Base-by-base conservation (phyloP, 1,140 invertebrate species). In the Pristionchus pacificus region DNA sequence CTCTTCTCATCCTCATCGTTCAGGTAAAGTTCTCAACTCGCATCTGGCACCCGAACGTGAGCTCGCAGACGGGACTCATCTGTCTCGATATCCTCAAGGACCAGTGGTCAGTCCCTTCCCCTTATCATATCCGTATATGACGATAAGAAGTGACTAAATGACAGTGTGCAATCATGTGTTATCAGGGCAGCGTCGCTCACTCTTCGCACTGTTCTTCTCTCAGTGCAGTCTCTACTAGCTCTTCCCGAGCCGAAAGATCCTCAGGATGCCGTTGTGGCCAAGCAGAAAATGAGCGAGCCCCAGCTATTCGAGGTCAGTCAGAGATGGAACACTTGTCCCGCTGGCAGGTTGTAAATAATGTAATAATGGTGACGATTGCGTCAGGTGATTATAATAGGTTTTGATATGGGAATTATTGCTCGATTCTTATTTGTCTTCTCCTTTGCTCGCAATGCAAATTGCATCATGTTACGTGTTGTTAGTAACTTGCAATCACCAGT, bases 11-110 rank as follows among this genome's bases (percentile, higher is more conserved):
- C n/a, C 29, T 29, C 31, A 28, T n/a, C 19, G 6, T 27, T 64
- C 57, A 88, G 86, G 87, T 88, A 29, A 85, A 84, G 77, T 98
- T 98, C 88, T 89, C 93, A 74, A 98, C 96, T 71, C 94, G 92
- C 88, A 96, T 99, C 84, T 98, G 96, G 97, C 96, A 99, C 88
- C 97, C 96, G 62, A 99, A 99, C 87, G 96, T 99, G 79, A 97
- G 93, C 66, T 97, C 94, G 27, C 95, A 96, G 2, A 99, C 96
- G 31, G 96, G 97, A 68, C 94, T 93, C 55, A 98, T 99, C 83
- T 99, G 97, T 86, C 87, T 99, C 84, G 97, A 99, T 86, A 98
- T 99, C 82, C 87, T 99, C 24, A 98, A 98, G 88, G 95, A 98
- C 85, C 95, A 98, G 85, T 98, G 96, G 92, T 92, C 77, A 78